These are phyloP conservation scores for Cossypha polioptera DNA, from an alignment of 2,797 vertebrate genomes.

Conservation along the genomic window DNA sequence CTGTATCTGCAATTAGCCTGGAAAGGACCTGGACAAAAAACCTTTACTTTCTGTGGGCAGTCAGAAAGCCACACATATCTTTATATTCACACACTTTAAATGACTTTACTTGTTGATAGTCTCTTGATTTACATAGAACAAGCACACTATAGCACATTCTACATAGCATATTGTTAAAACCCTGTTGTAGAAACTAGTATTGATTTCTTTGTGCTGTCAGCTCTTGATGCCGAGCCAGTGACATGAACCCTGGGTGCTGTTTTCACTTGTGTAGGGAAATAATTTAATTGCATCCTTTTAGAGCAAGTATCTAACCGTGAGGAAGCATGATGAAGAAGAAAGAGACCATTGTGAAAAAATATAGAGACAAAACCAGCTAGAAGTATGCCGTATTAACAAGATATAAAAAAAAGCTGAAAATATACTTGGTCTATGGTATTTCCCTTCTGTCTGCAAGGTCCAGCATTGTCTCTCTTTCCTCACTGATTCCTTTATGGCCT, in stretches of 20 bases:
- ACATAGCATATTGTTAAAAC: not conserved
- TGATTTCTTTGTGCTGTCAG: not conserved
- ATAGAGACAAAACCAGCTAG: not conserved
- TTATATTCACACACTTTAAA: not conserved
- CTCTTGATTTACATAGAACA: not conserved
- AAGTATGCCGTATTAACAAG: not conserved
- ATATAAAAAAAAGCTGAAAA: not conserved
- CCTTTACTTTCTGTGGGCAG: not conserved
- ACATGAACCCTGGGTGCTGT: not conserved
- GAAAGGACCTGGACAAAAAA: not conserved
- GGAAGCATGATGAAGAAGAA: not conserved
- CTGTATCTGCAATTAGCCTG: not conserved
- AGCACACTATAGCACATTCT: not conserved
- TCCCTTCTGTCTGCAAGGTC: slow-evolving; percentile 61
- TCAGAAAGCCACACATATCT: not conserved
- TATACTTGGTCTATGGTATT: not conserved
- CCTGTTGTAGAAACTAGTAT: not conserved
- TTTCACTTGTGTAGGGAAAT: not conserved
- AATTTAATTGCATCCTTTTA: not conserved
- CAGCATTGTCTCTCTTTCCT: slow-evolving; percentile 77
- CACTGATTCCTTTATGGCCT: slow-evolving; percentile 47
- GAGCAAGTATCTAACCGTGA: not conserved
- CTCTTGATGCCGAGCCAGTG: not conserved
- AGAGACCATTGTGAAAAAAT: not conserved
- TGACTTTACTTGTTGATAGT: not conserved